Percentiles rank a stretch among this genome's conserved stretches.
Evolutionary conservation across 2,797 vertebrate species (phyloP).

Genomic region (Notolepis coatsorum): DNA sequence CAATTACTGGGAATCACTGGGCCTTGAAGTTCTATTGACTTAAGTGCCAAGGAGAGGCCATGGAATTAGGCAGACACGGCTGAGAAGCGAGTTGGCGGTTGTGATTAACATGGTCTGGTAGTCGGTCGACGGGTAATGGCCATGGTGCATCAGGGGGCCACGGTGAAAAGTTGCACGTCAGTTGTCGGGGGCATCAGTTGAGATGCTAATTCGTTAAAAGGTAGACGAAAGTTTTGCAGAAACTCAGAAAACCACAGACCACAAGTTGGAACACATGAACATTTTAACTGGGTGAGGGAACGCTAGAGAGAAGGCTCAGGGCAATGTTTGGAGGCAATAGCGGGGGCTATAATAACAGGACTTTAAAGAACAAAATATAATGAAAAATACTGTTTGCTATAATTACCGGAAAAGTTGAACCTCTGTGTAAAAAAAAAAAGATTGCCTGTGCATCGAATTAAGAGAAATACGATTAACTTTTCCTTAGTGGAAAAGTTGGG

Average conservation of each 20-base stretch:
- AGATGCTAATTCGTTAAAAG: constrained; percentile 29
- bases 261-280: too few relatives aligned
- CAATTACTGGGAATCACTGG: constrained; percentile 89
- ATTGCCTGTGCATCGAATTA: too few relatives aligned
- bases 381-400: too few relatives aligned
- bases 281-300: too few relatives aligned
- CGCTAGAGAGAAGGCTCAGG: too few relatives aligned
- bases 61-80: constrained; percentile 68
- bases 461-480: too few relatives aligned
- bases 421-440: too few relatives aligned
- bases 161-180: constrained; percentile 22
- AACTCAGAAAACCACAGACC: background rate
- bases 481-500: too few relatives aligned
- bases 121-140: constrained; percentile 47
- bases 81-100: constrained; percentile 56
- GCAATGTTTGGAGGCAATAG: too few relatives aligned
- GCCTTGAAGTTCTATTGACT: constrained; percentile 89
- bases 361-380: too few relatives aligned
- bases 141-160: constrained; percentile 43
- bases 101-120: constrained; percentile 65
- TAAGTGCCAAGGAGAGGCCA: constrained; percentile 64
- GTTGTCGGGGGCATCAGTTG: constrained; percentile 26
- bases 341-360: too few relatives aligned
- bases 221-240: background rate
- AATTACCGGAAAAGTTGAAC: too few relatives aligned